Percentiles rank a stretch among this genome's conserved stretches.
Conservation (phyloP, 2,888 invertebrate species). For the Drosophila stalkeri region DNA sequence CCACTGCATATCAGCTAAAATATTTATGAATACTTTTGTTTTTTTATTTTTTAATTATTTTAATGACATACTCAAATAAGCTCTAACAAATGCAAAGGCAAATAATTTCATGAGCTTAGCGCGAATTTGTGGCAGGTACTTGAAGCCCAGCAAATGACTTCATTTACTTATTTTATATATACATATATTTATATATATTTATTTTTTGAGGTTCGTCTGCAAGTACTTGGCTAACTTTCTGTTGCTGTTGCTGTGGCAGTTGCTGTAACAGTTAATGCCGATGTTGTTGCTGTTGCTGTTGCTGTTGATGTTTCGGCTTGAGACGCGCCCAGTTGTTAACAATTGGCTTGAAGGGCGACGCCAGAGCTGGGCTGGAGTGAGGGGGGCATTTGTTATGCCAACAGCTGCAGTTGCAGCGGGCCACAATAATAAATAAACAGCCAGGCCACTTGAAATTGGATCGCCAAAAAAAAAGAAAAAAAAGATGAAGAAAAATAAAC, state of each 20-base stretch:
- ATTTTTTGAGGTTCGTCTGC: slow-evolving; percentile 18
- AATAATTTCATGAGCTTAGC: slow-evolving; percentile 10
- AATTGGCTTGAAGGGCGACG: slow-evolving; percentile 56
- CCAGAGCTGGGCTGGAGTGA: background rate
- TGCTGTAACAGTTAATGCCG: slow-evolving; percentile 14
- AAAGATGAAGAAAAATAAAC: slow-evolving; percentile 63
- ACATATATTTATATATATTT: background rate
- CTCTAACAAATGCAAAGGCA: slow-evolving; percentile 13
- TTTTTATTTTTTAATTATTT: slow-evolving; percentile 5
- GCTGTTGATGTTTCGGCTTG: slow-evolving; percentile 42
- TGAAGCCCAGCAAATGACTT: slow-evolving; percentile 43
- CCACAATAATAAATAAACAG: slow-evolving; percentile 78
- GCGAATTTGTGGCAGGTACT: slow-evolving; percentile 14
- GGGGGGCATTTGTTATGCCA: slow-evolving; percentile 71
- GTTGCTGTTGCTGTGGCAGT: slow-evolving; percentile 32
- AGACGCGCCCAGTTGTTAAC: slow-evolving; percentile 75
- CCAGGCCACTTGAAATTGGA: slow-evolving; percentile 80
- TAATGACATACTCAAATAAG: slow-evolving; percentile 2
- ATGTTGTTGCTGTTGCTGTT: slow-evolving; percentile 21
- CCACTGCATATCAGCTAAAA: background rate
- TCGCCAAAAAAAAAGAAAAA: slow-evolving; percentile 76
- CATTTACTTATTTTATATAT: slow-evolving; percentile 18
- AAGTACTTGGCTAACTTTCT: slow-evolving; percentile 54
- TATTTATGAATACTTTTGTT: too few species aligned
- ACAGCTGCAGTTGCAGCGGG: slow-evolving; percentile 72